Evolutionary conservation across 2,113 vertebrate species (phyloP).

Genomic region (Neotoma lepida): DNA sequence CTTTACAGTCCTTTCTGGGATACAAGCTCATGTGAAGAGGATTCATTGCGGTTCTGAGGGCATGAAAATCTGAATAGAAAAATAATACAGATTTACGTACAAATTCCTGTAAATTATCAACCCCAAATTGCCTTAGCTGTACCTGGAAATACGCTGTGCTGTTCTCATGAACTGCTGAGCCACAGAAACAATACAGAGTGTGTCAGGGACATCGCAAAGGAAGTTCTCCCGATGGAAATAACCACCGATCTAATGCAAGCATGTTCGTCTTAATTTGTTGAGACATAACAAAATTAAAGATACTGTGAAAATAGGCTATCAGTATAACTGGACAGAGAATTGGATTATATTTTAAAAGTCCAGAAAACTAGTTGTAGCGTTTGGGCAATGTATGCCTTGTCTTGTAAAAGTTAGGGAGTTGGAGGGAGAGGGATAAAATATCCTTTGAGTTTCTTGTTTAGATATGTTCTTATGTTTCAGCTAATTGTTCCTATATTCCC

Average conservation of each 20-base stretch:
- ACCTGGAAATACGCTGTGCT: constrained; percentile 26
- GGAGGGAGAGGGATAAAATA: background rate
- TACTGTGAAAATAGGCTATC: background rate
- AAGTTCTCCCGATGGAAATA: background rate
- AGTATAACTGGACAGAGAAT: background rate
- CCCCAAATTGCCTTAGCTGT: background rate
- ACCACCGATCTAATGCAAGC: background rate
- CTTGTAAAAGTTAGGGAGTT: background rate
- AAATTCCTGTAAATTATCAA: constrained; percentile 72
- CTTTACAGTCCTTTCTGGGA: background rate
- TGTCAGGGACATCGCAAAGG: constrained; percentile 46
- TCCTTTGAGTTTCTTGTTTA: background rate
- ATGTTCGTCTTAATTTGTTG: constrained; percentile 29
- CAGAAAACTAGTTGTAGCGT: background rate
- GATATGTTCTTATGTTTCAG: background rate
- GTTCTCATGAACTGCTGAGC: constrained; percentile 8
- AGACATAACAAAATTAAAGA: constrained; percentile 36
- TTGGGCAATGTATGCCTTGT: background rate
- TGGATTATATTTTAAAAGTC: background rate
- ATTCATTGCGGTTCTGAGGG: constrained; percentile 11
- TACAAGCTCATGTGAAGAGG: constrained; percentile 21
- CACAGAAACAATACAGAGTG: constrained; percentile 59
- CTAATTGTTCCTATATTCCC: background rate
- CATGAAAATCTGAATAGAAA: constrained; percentile 49
- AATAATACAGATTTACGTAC: constrained; percentile 58